Evolutionary conservation across 2,888 invertebrate genomes (phyloP), one percentile per base, ranked within the genome.

Genomic region (Anoncus sp.): DNA sequence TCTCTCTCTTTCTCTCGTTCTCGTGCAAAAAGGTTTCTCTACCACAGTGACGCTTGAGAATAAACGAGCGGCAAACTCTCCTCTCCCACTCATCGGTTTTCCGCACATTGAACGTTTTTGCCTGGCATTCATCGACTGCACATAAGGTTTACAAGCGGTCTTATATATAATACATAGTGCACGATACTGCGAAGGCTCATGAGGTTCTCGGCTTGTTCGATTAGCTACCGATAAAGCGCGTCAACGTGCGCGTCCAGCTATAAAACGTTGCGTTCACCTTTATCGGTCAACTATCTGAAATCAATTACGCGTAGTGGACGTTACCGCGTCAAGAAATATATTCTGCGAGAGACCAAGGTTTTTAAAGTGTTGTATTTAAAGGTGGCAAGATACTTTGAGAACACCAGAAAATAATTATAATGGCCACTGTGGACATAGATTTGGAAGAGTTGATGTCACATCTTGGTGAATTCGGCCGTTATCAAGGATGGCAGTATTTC

Each of bases 391-490:
- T 2, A 9, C 16, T 20, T 38, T 59, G 9, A 24, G 45, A 20
- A 22, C 40, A 59, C 38, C 1, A 57, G 2, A 57, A 40, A 38
- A 16, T 10, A 22, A 35, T 1, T 3, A 31, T 45, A 38, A 87
- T 87, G 87, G 81, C 84, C 43, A 84, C 60, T 69, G 86, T 87
- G 0, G 90, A 90, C 71, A 85, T 65, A 0, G 87, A 90, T 59
- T 77, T 90, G 6, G 90, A 90, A 38, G 89, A 90, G 66, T 79
- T 90, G 35, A 90, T 90, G 90, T 80, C 86, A 0, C 87, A 90
- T 67, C 79, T 90, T 20, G 97, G 97, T 65, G 96, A 97, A 89
- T 97, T 96, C 90, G 97, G 97, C 63, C 94, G 94, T 85, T 97
- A 97, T 89, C 97, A 97, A 91, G 93, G 93, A 82, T 94, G 94